phyloP scores from a whole-genome alignment of 2,797 vertebrate genomes.

The Bovichtus diacanthus region DNA sequence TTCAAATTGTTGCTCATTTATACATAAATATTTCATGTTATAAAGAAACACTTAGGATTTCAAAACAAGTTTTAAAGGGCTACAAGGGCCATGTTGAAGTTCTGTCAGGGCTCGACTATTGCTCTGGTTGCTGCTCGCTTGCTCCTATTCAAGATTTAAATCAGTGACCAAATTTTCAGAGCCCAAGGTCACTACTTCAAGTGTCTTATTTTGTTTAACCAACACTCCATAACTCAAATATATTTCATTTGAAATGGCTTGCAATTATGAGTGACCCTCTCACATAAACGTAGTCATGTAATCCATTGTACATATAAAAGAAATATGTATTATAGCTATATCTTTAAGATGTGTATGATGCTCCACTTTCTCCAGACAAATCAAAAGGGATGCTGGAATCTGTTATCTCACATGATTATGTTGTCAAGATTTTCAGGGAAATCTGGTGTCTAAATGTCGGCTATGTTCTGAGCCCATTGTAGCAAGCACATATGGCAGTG shows the following conservation, averaged over 20 bases:
- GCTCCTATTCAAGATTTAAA: too few relatives aligned
- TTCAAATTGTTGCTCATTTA: background rate
- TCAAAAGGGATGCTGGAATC: background rate
- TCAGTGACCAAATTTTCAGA: background rate
- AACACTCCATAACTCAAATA: too few relatives aligned
- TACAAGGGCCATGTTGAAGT: background rate
- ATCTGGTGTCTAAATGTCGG: background rate
- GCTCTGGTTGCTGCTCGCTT: too few relatives aligned
- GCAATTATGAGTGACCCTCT: background rate
- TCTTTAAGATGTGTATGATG: background rate
- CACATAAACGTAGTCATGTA: background rate
- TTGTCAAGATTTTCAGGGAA: background rate
- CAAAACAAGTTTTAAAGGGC: background rate
- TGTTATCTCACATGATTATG: background rate
- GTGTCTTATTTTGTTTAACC: too few relatives aligned
- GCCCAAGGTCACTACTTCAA: background rate
- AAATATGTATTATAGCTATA: background rate
- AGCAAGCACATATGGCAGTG: background rate
- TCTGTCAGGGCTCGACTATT: background rate
- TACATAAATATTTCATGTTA: background rate
- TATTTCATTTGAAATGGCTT: background rate
- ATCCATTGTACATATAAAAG: conserved; percentile 1
- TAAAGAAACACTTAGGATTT: background rate
- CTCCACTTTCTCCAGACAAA: background rate
- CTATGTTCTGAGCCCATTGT: background rate